Base-by-base conservation (phyloP, 2,888 invertebrate genomes). In the Clusia tigrina region DNA sequence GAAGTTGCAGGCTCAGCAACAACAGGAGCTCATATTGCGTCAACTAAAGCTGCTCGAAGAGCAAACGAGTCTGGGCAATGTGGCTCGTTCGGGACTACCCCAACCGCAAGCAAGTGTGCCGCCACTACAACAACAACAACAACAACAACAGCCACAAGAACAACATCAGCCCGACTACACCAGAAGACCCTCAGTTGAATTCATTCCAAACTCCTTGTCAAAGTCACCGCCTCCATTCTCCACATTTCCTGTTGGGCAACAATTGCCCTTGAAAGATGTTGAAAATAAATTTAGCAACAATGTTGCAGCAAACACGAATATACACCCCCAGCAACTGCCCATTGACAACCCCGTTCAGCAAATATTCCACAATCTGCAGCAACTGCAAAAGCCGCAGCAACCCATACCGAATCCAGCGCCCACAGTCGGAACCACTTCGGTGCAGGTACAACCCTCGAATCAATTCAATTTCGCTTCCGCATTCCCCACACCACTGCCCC, bases 1-100 rank as follows among this genome's bases (percentile, higher is more conserved):
- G 38, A 89, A 90, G 74, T 80, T 88, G 58, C 90, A 90, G 73
- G 90, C 90, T 70, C 85, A 87, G 60, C 90, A 91, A 72, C 90
- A 91, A 71, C 91, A 91, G 76, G 90, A 91, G 58, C 88, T 89
- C 68, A 85, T 91, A 56, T 81, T 90, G 24, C 83, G 88, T 24
- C 89, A 90, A 70, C 88, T 91, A 72, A 88, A 89, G 72, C 81
- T 88, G 64, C 77, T 89, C 5, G 86, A 88, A 64, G 86, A 88
- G 63, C 86, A 88, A 66, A 85, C 86, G 52, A 67, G 65, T 17
- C 62, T 66, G 25, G 63, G 60, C 18, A 55, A 48, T 54, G 6
- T 42, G 22, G 58, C 64, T 15, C 59, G 59, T 12, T 58, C 58
- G 5, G 53, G 60, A 2, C 55, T 20, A 5, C 68, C 71, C 1